These are phyloP conservation scores for Pseudorectes ferrugineus DNA, from an alignment of 2,113 vertebrate species.

Conservation along the genomic window DNA sequence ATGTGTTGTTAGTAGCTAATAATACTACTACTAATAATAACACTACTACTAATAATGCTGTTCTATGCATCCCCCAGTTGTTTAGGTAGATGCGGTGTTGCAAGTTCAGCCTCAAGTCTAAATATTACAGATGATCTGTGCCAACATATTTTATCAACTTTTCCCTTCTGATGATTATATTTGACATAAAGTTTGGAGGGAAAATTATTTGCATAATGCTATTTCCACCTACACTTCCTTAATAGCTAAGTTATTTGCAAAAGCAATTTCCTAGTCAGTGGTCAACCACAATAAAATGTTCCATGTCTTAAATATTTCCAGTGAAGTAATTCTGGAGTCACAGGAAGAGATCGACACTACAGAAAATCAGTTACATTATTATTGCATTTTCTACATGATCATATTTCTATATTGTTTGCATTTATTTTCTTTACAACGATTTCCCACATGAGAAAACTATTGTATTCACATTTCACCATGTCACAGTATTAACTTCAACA, in stretches of 20 bases:
- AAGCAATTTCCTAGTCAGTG: background rate
- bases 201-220: background rate
- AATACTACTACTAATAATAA: background rate
- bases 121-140: background rate
- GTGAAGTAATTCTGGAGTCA: background rate
- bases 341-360: constrained; percentile 8
- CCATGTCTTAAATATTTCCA: constrained; percentile 11
- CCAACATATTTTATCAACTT: background rate
- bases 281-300: background rate
- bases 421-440: background rate
- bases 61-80: background rate
- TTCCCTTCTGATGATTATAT: background rate
- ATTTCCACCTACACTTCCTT: background rate
- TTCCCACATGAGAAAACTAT: background rate
- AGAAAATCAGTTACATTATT: constrained; percentile 12
- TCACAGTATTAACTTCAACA: background rate
- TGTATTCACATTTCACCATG: background rate
- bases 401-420: background rate
- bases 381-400: background rate
- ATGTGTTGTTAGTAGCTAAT: background rate
- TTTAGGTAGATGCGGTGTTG: background rate
- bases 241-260: background rate
- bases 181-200: background rate
- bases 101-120: background rate
- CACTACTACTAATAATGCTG: background rate